Evolutionary conservation across 2,113 vertebrate species (phyloP).

Genomic region (Burhinus oedicnemus): DNA sequence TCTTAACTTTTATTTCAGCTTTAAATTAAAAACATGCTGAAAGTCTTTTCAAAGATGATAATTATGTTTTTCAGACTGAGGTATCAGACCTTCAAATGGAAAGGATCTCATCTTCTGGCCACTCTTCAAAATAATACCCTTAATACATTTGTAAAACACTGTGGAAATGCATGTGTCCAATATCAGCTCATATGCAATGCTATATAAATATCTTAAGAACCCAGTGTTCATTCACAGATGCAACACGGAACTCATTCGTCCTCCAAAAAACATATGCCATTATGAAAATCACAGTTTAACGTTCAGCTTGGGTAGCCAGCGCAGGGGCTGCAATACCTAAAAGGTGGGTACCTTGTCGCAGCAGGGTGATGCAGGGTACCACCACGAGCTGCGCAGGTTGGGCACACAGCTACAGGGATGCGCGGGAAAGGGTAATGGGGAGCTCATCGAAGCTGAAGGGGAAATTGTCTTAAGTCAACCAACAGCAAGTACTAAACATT

Average conservation of each 20-base stretch:
- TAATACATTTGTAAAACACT: not conserved
- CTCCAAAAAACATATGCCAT: not conserved
- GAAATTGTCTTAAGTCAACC: not conserved
- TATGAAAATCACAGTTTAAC: not conserved
- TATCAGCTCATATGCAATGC: not conserved
- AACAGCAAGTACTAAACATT: not conserved
- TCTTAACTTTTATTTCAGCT: not conserved
- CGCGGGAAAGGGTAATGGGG: not conserved
- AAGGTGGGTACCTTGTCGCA: not conserved
- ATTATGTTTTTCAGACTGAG: not conserved
- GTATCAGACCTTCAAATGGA: not conserved
- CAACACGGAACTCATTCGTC: not conserved
- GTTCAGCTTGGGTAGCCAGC: not conserved
- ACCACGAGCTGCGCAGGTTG: fast-evolving
- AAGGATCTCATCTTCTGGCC: not conserved
- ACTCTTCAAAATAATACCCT: not conserved
- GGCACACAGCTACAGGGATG: not conserved
- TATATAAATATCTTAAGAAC: not conserved
- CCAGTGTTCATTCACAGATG: not conserved
- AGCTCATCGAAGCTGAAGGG: not conserved
- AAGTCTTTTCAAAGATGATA: not conserved
- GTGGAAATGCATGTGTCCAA: not conserved
- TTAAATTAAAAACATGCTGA: not conserved
- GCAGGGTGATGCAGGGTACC: not conserved
- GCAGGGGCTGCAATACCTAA: too few species aligned